phyloP scores from a whole-genome alignment of 2,888 invertebrate genomes.

The Halictus quadricinctus region DNA sequence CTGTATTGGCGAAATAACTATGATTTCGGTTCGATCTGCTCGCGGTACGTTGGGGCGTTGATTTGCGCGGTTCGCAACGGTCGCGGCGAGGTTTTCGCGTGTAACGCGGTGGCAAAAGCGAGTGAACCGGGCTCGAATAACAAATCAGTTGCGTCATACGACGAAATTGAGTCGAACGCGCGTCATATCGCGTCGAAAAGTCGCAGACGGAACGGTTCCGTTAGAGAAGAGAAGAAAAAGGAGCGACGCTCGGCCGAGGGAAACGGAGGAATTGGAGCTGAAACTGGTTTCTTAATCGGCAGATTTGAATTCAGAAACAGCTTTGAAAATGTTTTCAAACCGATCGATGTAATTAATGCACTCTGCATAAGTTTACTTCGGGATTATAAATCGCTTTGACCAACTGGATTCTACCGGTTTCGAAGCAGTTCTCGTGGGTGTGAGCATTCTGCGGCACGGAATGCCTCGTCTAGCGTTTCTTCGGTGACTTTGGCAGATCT shows the following conservation, averaged over 20 bases:
- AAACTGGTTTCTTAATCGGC: conserved; percentile 54
- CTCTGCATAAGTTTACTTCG: conserved; percentile 49
- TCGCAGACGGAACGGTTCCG: conserved; percentile 23
- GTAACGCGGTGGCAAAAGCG: background rate
- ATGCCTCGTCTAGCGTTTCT: conserved; percentile 60
- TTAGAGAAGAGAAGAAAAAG: conserved; percentile 10
- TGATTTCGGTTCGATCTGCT: background rate
- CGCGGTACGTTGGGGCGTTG: background rate
- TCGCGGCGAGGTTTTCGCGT: background rate
- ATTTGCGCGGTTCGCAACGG: background rate
- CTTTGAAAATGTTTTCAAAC: conserved; percentile 47
- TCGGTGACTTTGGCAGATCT: conserved; percentile 56
- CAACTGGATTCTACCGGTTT: conserved; percentile 64
- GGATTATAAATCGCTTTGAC: conserved; percentile 60
- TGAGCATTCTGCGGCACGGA: conserved; percentile 59
- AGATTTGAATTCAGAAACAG: conserved; percentile 41
- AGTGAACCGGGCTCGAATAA: background rate
- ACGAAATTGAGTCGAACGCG: conserved; percentile 22
- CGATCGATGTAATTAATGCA: conserved; percentile 57
- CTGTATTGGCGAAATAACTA: background rate
- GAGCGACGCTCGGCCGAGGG: conserved; percentile 12
- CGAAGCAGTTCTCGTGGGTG: conserved; percentile 61
- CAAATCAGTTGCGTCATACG: conserved; percentile 28
- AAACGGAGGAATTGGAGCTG: conserved; percentile 46
- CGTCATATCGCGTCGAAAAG: conserved; percentile 12